A percentile compares a stretch with the other conserved stretches of the same genome.
phyloP scores from a whole-genome alignment of 2,888 invertebrate genomes.

The Pristionchus maxplancki region DNA sequence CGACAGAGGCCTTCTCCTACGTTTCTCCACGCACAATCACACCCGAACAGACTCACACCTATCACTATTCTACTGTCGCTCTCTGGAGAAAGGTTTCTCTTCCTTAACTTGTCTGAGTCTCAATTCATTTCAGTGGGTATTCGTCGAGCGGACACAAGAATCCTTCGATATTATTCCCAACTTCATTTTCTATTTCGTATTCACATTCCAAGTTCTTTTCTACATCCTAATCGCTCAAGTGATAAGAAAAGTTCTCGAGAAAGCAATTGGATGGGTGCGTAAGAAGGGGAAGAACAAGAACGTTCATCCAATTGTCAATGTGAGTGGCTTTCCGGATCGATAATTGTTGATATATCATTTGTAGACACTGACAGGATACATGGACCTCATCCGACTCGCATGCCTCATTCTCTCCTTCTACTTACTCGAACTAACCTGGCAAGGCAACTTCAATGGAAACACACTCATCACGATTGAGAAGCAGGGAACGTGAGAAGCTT shows the following conservation, averaged over 20 bases:
- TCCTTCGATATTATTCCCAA: background rate
- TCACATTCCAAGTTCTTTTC: background rate
- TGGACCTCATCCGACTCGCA: background rate
- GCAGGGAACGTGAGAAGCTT: background rate
- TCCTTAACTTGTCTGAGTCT: background rate
- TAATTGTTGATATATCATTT: background rate
- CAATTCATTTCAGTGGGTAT: background rate
- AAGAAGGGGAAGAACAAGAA: background rate
- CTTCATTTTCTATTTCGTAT: background rate
- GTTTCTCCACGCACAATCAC: background rate
- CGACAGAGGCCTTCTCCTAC: background rate
- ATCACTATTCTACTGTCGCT: background rate
- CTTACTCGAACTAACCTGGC: background rate
- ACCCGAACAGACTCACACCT: background rate
- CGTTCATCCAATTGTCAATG: background rate
- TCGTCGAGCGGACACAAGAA: background rate
- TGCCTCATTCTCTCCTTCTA: background rate
- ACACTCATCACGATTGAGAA: background rate
- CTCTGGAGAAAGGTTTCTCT: slow-evolving; percentile 7
- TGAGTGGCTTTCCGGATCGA: background rate
- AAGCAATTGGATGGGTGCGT: background rate
- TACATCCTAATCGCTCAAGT: background rate
- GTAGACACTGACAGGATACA: background rate
- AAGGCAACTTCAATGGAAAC: slow-evolving; percentile 18
- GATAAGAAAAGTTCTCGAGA: background rate